Evolutionary conservation across 2,888 invertebrate species (phyloP).

Genomic region (Helleia helle): DNA sequence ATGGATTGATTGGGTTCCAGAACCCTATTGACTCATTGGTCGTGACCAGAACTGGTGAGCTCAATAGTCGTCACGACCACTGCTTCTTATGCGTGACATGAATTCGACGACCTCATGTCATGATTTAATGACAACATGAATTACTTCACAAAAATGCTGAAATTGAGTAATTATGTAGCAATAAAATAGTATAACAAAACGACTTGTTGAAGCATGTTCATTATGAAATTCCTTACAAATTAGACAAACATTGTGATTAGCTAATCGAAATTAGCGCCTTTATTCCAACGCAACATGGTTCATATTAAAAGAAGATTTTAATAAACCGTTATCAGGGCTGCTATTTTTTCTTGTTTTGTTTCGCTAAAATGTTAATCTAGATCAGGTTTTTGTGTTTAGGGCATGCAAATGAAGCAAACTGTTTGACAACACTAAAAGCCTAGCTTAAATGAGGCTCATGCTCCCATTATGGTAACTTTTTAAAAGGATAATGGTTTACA

Average conservation of each 20-base stretch:
- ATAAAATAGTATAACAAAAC: not conserved
- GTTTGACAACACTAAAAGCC: too few species aligned
- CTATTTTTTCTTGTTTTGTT: not conserved
- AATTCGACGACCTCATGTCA: not conserved
- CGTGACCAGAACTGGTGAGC: too few species aligned
- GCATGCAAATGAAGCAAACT: not conserved
- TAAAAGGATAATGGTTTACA: too few species aligned
- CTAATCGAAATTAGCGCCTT: conserved; percentile 1
- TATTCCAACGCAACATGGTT: not conserved
- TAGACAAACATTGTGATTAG: conserved; percentile 2
- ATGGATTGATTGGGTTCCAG: too few species aligned
- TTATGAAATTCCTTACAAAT: conserved; percentile 6
- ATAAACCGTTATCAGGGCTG: conserved; percentile 6
- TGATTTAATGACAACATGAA: not conserved
- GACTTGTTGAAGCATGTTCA: conserved; percentile 1
- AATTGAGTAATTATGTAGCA: conserved; percentile 17
- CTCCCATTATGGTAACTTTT: too few species aligned
- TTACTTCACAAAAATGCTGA: not conserved
- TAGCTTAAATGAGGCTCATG: too few species aligned
- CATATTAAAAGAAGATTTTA: not conserved
- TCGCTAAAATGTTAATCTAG: conserved; percentile 3
- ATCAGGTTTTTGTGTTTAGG: not conserved
- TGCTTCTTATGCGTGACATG: too few species aligned
- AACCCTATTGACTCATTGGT: too few species aligned
- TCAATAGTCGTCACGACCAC: too few species aligned